Conservation (phyloP, 2,797 vertebrate species). For the Sylvilagus floridanus region DNA sequence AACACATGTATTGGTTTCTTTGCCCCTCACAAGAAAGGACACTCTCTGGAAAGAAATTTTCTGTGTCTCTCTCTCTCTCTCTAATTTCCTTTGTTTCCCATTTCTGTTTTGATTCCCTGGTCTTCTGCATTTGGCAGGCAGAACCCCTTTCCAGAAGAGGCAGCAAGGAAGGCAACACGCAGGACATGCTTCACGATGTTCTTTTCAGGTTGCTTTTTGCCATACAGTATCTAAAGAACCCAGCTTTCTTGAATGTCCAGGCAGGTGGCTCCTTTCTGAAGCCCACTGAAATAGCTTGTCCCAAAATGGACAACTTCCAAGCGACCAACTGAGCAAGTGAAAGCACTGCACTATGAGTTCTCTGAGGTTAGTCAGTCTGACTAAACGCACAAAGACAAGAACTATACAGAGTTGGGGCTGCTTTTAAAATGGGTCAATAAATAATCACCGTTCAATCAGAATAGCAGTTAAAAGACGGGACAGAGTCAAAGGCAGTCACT, state of each 20-base stretch:
- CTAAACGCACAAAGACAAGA: slow-evolving; percentile 70
- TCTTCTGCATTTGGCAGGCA: slow-evolving; percentile 49
- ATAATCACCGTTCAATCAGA: slow-evolving; percentile 79
- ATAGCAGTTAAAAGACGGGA: slow-evolving; percentile 42
- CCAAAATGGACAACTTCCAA: slow-evolving; percentile 74
- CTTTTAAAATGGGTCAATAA: slow-evolving; percentile 79
- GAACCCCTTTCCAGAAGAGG: slow-evolving; percentile 53
- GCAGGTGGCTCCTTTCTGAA: slow-evolving; percentile 79
- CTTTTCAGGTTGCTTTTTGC: slow-evolving; percentile 68
- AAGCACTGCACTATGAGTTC: slow-evolving; percentile 52
- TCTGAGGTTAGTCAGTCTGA: slow-evolving; percentile 63
- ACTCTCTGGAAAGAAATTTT: background rate
- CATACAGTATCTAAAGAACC: slow-evolving; percentile 55
- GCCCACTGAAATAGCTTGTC: slow-evolving; percentile 75
- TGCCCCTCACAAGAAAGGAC: background rate
- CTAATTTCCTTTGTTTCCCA: slow-evolving; percentile 35
- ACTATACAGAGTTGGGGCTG: slow-evolving; percentile 43
- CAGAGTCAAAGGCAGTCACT: slow-evolving; percentile 45
- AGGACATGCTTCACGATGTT: slow-evolving; percentile 53
- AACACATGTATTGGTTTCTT: background rate
- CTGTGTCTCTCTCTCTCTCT: background rate
- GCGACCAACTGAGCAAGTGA: slow-evolving; percentile 69
- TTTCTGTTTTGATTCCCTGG: slow-evolving; percentile 61
- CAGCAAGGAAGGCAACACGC: slow-evolving; percentile 33
- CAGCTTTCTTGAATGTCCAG: slow-evolving; percentile 72